Evolutionary conservation across 2,888 invertebrate genomes (phyloP), one percentile per base, ranked within the genome.

Genomic region (Meiosimyza platycephala): DNA sequence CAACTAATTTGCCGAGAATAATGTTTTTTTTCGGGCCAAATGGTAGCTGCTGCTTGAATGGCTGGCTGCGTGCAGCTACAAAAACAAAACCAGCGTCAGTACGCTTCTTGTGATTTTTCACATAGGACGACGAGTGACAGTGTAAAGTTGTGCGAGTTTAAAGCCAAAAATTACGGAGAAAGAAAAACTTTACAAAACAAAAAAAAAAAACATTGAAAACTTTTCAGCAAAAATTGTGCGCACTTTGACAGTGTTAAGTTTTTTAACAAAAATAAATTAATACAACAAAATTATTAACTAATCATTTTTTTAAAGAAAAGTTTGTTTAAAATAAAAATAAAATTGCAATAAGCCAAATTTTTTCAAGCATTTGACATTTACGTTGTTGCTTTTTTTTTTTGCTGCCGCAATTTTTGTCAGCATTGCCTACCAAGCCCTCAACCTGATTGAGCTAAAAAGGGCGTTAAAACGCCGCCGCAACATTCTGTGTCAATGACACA

Each of bases 51-150:
- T 71, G 73, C 66, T 76, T 75, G 74, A 72, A 40, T 40, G 40
- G 76, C 40, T 40, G 40, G 47, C 13, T 64, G 18, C 63, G 13
- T 65, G 60, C 57, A 15, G 78, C 79, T 80, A 82, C 83, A 83
- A 83, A 81, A 83, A 83, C 83, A 83, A 83, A 78, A 74, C 77
- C 76, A 73, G 76, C 79, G 72, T 84, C 83, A 84, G 84, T 84
- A 80, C 74, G 79, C 74, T 77, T 84, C 80, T 80, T 83, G 84
- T 81, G 80, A 84, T 75, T 82, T 84, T 83, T 80, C 80, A 81
- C 80, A 84, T 81, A 84, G 82, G 80, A 82, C 83, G 82, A 81
- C 81, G 80, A 76, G 74, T 18, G 71, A 73, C 73, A 67, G 62
- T 5, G 68, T 40, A 40, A 40, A 40, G 6, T 40, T 40, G 40